Percentiles rank a stretch among this genome's conserved stretches.
These are phyloP conservation scores for Motacilla alba DNA, from an alignment of 2,113 vertebrate species.

Conservation along the genomic window DNA sequence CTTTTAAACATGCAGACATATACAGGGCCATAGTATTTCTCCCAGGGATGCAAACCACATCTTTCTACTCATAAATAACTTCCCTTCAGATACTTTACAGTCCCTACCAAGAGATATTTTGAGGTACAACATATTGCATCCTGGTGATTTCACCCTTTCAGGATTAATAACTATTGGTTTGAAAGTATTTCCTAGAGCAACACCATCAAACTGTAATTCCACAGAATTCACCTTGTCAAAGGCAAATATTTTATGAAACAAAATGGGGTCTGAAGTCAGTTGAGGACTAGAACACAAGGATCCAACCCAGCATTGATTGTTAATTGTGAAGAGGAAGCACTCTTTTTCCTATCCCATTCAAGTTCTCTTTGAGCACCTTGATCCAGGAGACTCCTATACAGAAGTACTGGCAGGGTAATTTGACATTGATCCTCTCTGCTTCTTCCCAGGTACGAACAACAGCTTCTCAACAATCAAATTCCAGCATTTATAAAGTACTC, in stretches of 20 bases:
- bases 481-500: not conserved
- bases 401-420: not conserved
- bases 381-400: not conserved
- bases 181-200: not conserved
- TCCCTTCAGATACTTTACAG: not conserved
- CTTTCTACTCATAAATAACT: not conserved
- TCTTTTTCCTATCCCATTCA: not conserved
- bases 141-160: not conserved
- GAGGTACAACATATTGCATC: not conserved
- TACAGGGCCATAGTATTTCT: not conserved
- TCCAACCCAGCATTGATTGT: not conserved
- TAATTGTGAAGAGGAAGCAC: not conserved
- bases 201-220: not conserved
- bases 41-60: not conserved
- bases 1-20: not conserved
- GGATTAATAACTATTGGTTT: not conserved
- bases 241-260: not conserved
- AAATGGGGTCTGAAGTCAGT: not conserved
- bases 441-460: not conserved
- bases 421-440: not conserved
- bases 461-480: not conserved
- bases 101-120: not conserved
- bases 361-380: not conserved
- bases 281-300: not conserved
- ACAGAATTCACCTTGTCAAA: not conserved